phyloP scores from a whole-genome alignment of 2,888 invertebrate genomes.

The Mimachlamys varia region DNA sequence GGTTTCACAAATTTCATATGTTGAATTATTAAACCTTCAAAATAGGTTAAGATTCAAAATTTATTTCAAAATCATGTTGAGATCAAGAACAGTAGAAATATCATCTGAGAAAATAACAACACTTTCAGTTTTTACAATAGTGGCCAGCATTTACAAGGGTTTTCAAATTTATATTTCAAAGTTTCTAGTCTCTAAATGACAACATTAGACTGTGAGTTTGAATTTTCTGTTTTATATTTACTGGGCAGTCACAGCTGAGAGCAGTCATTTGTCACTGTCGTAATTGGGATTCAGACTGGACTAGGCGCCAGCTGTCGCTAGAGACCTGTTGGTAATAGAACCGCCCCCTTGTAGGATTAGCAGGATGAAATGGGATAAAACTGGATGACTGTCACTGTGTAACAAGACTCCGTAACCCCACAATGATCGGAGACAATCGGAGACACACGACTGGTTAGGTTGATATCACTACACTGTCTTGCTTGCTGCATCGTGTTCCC shows the following conservation, averaged over 20 bases:
- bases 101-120: too few relatives aligned
- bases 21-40: too few relatives aligned
- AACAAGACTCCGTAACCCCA: background rate
- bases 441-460: background rate
- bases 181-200: too few relatives aligned
- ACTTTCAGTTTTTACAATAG: too few relatives aligned
- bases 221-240: background rate
- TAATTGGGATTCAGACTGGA: background rate
- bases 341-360: background rate
- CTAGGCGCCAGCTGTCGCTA: background rate
- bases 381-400: background rate
- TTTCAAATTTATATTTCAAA: too few relatives aligned
- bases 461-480: background rate
- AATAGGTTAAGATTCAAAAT: too few relatives aligned
- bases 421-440: background rate
- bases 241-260: background rate
- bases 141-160: too few relatives aligned
- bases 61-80: too few relatives aligned
- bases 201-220: too few relatives aligned
- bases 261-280: background rate
- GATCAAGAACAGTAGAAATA: too few relatives aligned
- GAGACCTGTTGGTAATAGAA: slow-evolving; percentile 1
- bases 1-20: too few relatives aligned
- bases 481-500: too few relatives aligned
- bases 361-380: background rate